Evolutionary conservation across 2,113 vertebrate species (phyloP).

Genomic region (Blennius ocellaris): DNA sequence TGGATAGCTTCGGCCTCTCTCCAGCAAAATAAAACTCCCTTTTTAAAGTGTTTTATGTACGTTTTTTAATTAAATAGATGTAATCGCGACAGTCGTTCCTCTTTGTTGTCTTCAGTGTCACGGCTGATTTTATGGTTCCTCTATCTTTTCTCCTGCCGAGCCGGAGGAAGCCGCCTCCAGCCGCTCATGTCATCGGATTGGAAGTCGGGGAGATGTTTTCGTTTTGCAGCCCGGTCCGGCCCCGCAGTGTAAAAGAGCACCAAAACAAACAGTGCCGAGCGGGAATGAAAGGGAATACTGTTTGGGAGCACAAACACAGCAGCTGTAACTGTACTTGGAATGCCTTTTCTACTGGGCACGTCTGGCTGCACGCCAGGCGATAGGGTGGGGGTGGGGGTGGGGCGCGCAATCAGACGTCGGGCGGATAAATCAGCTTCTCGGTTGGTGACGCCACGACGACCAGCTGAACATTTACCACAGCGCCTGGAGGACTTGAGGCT

Average conservation of each 20-base stretch:
- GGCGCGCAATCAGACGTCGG: slow-evolving; percentile 23
- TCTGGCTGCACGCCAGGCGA: slow-evolving; percentile 72
- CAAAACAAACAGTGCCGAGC: slow-evolving; percentile 83
- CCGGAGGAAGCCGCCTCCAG: slow-evolving; percentile 71
- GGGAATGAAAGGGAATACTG: slow-evolving; percentile 85
- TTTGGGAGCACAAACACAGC: slow-evolving; percentile 83
- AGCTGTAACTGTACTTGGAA: slow-evolving; percentile 76
- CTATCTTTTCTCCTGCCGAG: slow-evolving; percentile 66
- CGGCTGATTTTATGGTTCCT: slow-evolving; percentile 39
- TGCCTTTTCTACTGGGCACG: slow-evolving; percentile 74
- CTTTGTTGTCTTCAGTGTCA: slow-evolving; percentile 16
- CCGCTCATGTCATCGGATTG: slow-evolving; percentile 75
- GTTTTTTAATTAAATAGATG: slow-evolving; percentile 7
- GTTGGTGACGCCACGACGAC: slow-evolving; percentile 38
- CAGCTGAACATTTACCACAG: slow-evolving; percentile 8
- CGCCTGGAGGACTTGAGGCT: slow-evolving; percentile 9
- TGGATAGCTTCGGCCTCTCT: slow-evolving; percentile 29
- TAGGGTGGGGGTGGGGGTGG: slow-evolving; percentile 47
- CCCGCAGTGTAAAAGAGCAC: slow-evolving; percentile 81
- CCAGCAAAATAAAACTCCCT: slow-evolving; percentile 53
- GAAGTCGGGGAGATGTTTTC: slow-evolving; percentile 78
- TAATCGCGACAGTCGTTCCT: not conserved
- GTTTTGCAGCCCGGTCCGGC: slow-evolving; percentile 78
- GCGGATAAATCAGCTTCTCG: slow-evolving; percentile 33
- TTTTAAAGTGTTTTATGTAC: slow-evolving; percentile 40